phyloP scores from a whole-genome alignment of 2,888 invertebrate genomes.

The Drosophila flavopinicola region DNA sequence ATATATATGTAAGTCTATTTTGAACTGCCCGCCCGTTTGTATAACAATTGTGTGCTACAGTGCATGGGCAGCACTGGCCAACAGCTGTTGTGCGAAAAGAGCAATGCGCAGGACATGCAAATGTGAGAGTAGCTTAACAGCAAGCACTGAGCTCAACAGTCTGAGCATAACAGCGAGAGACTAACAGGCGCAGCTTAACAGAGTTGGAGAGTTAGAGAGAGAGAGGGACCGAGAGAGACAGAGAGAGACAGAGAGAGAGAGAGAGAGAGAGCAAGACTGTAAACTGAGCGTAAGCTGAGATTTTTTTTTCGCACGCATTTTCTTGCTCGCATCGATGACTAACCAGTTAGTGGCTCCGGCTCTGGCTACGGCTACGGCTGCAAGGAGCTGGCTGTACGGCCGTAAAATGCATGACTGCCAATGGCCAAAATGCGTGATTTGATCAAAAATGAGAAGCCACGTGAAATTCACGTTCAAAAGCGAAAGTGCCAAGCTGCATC shows the following conservation, averaged over 20 bases:
- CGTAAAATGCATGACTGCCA: conserved; percentile 10
- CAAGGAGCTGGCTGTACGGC: conserved; percentile 10
- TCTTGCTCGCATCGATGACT: conserved; percentile 45
- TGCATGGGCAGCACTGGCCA: conserved; percentile 46
- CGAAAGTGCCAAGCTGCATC: conserved; percentile 11
- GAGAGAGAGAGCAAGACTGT: conserved; percentile 6
- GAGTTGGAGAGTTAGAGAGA: neutral
- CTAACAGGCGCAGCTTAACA: conserved; percentile 11
- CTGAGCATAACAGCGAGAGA: conserved; percentile 4
- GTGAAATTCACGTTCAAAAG: conserved; percentile 6
- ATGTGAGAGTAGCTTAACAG: conserved; percentile 3
- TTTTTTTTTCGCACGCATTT: neutral
- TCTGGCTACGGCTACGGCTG: conserved; percentile 23
- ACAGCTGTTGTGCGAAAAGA: conserved; percentile 53
- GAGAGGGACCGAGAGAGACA: neutral
- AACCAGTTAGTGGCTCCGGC: conserved; percentile 46
- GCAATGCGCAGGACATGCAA: conserved; percentile 55
- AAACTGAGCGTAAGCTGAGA: neutral
- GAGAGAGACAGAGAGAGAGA: neutral
- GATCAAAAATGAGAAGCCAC: neutral
- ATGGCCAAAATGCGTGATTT: conserved; percentile 29
- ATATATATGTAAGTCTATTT: conserved; percentile 3
- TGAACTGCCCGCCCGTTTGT: conserved; percentile 33
- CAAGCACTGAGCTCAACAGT: neutral
- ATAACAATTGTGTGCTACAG: conserved; percentile 56